Evolutionary conservation across 2,888 invertebrate genomes (phyloP), one percentile per base, ranked within the genome.

Genomic region (Apeira syringaria): DNA sequence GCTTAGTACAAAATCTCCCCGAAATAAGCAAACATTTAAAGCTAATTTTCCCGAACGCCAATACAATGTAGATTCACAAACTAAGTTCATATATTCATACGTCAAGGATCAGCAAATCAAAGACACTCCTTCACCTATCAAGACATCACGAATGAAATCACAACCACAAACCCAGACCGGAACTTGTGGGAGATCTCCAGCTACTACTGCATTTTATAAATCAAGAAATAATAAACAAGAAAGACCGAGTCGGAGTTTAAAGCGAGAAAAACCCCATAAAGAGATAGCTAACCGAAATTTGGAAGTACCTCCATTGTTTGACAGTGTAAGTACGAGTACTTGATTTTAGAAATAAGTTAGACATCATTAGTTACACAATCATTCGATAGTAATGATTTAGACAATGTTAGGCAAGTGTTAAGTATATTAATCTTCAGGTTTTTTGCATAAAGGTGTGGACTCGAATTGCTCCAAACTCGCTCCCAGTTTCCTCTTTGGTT

Each of bases 301-400:
- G 11, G 36, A 36, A 11, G 17, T n/a, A 24, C 8, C 18, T 5
- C n/a, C 29, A 9, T 29, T 40, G 11, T 67, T 68, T 34, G 48
- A 56, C 17, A 55, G 64, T 47, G 73, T 70, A 45, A 63, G 64
- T 61, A 7, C n/a, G 6, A 17, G 10, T 36, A 11, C 11, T 26
- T 24, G 1, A n/a, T n/a, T n/a, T n/a, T n/a, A n/a, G n/a, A n/a
- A n/a, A n/a, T n/a, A n/a, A n/a, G n/a, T n/a, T n/a, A n/a, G n/a
- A n/a, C n/a, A n/a, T n/a, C n/a, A n/a, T n/a, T n/a, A n/a, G n/a
- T n/a, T n/a, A n/a, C n/a, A n/a, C n/a, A n/a, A n/a, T n/a, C n/a
- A n/a, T n/a, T n/a, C n/a, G n/a, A n/a, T n/a, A n/a, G n/a, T n/a
- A n/a, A n/a, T n/a, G n/a, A n/a, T n/a, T n/a, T n/a, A n/a, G n/a